Conservation (phyloP, 2,113 vertebrate genomes). For the Channa maculata region DNA sequence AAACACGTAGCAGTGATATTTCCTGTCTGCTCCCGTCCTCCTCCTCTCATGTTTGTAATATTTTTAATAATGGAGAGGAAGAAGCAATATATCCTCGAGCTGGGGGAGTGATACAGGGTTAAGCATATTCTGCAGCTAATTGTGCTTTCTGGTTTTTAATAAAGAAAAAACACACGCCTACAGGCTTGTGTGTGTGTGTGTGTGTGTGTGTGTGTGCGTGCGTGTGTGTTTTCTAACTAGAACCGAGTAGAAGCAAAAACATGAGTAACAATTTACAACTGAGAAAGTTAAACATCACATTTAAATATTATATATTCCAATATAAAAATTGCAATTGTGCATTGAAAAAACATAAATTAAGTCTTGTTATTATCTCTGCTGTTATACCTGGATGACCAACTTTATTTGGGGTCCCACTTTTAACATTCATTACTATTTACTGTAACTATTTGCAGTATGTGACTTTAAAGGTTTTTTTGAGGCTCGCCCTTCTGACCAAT, state of each 20-base stretch:
- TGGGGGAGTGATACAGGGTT: slow-evolving; percentile 80
- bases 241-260: slow-evolving; percentile 34
- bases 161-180: slow-evolving; percentile 74
- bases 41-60: slow-evolving; percentile 59
- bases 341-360: too few species aligned
- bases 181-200: slow-evolving; percentile 40
- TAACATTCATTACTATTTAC: too few species aligned
- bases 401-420: too few species aligned
- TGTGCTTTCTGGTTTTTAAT: slow-evolving; percentile 83
- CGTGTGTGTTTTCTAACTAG: slow-evolving; percentile 40
- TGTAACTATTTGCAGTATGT: too few species aligned
- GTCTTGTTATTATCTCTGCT: too few species aligned
- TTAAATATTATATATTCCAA: too few species aligned
- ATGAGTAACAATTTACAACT: too few species aligned
- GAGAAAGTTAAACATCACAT: too few species aligned
- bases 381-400: too few species aligned
- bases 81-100: slow-evolving; percentile 81
- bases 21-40: slow-evolving; percentile 56
- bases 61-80: slow-evolving; percentile 82
- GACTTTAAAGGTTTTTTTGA: too few species aligned
- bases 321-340: too few species aligned
- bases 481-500: too few species aligned
- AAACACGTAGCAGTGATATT: slow-evolving; percentile 63
- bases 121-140: slow-evolving; percentile 83
- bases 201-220: slow-evolving; percentile 3